phyloP scores from a whole-genome alignment of 2,113 vertebrate genomes.

The Stigmatopora nigra region DNA sequence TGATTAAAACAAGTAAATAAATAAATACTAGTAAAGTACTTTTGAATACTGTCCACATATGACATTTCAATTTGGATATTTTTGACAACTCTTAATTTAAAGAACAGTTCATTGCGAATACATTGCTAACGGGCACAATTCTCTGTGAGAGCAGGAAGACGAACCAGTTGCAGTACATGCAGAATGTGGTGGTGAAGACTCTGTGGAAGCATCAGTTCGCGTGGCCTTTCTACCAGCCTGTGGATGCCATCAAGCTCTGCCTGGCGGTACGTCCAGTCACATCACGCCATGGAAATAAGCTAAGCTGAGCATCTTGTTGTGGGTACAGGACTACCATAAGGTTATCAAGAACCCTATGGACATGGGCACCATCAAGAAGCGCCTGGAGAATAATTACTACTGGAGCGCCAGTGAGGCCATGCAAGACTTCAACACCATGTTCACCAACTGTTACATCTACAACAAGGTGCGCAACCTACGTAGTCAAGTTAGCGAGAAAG shows the following conservation, averaged over 20 bases:
- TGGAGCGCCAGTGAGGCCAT: slow-evolving; percentile 98
- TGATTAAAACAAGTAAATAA: too few relatives aligned
- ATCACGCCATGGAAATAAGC: neutral
- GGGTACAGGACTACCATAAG: slow-evolving; percentile 90
- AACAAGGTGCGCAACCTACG: slow-evolving; percentile 79
- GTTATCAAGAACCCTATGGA: slow-evolving; percentile 99
- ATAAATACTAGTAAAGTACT: too few relatives aligned
- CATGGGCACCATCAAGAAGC: slow-evolving; percentile 98
- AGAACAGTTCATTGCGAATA: too few relatives aligned
- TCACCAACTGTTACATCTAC: slow-evolving; percentile 99
- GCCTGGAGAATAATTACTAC: slow-evolving; percentile 94
- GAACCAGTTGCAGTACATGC: slow-evolving; percentile 98
- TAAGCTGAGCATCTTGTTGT: neutral
- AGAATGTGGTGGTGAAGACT: slow-evolving; percentile 98
- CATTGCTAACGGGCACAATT: neutral
- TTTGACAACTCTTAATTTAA: too few relatives aligned
- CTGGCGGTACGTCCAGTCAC: slow-evolving; percentile 74
- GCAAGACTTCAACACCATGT: slow-evolving; percentile 99
- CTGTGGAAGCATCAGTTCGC: slow-evolving; percentile 99
- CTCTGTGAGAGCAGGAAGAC: slow-evolving; percentile 74
- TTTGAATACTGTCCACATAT: too few relatives aligned
- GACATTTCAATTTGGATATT: too few relatives aligned
- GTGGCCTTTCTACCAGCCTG: slow-evolving; percentile 97
- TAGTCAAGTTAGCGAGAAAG: too few relatives aligned
- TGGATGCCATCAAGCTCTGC: slow-evolving; percentile 90